Percentiles rank a stretch among this genome's conserved stretches.
Conservation (phyloP, 2,113 vertebrate species). For the Acrocephalus kingi region DNA sequence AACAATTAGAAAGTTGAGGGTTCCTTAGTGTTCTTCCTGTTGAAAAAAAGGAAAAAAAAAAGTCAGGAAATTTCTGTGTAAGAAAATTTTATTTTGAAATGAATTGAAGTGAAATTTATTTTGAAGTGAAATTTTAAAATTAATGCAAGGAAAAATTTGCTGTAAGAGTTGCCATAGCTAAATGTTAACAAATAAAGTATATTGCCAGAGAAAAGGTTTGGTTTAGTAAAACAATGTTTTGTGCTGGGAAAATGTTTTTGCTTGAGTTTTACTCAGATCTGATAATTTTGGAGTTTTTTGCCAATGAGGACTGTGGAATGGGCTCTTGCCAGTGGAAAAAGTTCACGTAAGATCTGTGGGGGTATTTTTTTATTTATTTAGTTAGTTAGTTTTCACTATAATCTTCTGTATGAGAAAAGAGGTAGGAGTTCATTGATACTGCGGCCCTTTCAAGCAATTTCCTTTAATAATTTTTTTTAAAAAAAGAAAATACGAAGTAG, state of each 20-base stretch:
- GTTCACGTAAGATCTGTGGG: background rate
- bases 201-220: background rate
- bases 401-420: background rate
- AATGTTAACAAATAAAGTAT: background rate
- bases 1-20: background rate
- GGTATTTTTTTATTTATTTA: background rate
- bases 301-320: background rate
- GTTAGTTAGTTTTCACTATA: background rate
- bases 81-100: background rate
- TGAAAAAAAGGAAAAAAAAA: too few species aligned
- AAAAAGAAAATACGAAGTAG: background rate
- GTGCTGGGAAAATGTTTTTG: background rate
- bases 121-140: background rate
- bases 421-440: background rate
- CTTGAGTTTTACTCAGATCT: background rate
- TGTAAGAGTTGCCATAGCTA: background rate
- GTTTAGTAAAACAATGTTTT: background rate
- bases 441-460: background rate
- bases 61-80: background rate
- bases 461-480: background rate
- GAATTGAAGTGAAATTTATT: background rate
- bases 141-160: background rate
- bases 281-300: background rate
- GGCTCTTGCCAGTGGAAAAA: background rate
- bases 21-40: background rate